Conservation (phyloP, 1,140 invertebrate genomes). For the Sesamia nonagrioides region DNA sequence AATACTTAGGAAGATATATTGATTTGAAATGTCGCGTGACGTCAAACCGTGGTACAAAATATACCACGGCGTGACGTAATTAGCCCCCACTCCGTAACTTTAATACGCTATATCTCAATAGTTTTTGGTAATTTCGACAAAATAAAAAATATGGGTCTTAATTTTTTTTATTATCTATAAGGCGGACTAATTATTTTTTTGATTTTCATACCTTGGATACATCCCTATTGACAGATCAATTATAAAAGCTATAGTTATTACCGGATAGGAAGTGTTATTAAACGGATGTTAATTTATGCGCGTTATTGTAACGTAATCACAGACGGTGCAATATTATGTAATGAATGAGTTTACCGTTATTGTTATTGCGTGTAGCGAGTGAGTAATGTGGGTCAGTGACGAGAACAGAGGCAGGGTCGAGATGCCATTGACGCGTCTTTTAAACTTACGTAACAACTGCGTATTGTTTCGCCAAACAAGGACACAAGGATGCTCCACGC, state of each 20-base stretch:
- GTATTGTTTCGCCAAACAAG: conserved; percentile 73
- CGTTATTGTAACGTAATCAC: conserved; percentile 53
- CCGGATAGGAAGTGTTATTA: conserved; percentile 30
- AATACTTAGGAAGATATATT: too few species aligned
- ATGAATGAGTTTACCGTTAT: conserved; percentile 73
- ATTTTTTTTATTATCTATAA: too few species aligned
- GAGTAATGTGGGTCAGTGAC: conserved; percentile 84
- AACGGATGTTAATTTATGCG: conserved; percentile 47
- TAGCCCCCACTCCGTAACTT: too few species aligned
- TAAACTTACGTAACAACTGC: conserved; percentile 73
- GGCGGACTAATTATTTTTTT: too few species aligned
- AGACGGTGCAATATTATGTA: conserved; percentile 65
- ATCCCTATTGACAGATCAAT: too few species aligned
- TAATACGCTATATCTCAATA: too few species aligned
- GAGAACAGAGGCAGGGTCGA: conserved; percentile 81
- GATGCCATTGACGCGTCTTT: conserved; percentile 81
- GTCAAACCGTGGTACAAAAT: too few species aligned
- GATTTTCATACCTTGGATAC: too few species aligned
- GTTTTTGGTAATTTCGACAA: too few species aligned
- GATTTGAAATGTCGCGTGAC: too few species aligned
- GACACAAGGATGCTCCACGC: conserved; percentile 60
- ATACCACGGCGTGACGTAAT: too few species aligned
- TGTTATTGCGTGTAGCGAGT: conserved; percentile 72
- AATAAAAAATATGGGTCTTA: too few species aligned
- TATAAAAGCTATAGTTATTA: conserved; percentile 4